Evolutionary conservation across 1,140 invertebrate species (phyloP), one percentile per base, ranked within the genome.

Genomic region (Diorhabda sublineata): DNA sequence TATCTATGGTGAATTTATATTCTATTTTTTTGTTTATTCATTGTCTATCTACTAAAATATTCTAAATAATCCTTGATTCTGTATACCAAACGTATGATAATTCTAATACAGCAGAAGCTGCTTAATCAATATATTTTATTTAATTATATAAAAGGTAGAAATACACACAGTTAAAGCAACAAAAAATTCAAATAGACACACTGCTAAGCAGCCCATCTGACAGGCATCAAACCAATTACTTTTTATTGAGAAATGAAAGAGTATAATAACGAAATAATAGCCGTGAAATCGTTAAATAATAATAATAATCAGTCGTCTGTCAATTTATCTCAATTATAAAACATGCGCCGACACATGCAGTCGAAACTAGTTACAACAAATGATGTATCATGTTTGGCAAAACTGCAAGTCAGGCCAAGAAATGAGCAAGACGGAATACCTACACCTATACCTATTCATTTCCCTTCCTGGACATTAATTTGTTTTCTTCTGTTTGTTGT

Each of bases 261-360:
- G 58, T 42, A 26, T 60, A 60, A 60, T 60, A 6, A 11, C 9
- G 61, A 45, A 45, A 42, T 66, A 62, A 68, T 67, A 60, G 58
- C 52, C 67, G 65, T 69, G 62, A 71, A 71, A 71, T 71, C 64
- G 58, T 47, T 47, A 59, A 11, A 67, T 67, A 67, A 67, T 67
- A 43, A 60, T 60, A 59, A 69, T 68, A 71, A 71, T 68, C 61
- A 67, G 61, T 58, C 56, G 11, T 42, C 67, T 72, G 71, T 72
- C 71, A 64, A 72, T 72, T 72, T 69, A 69, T 72, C 67, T 69
- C 62, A 69, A 69, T 72, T 69, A 69, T 66, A 59, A 72, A 69
- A 69, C 71, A 67, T 72, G 71, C 69, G 71, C 71, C 71, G 67
- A 71, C 70, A 11, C 61, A 47, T 66, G 44, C 42, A 45, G 71